Evolutionary conservation across 2,888 invertebrate species (phyloP), one percentile per base, ranked within the genome.

Genomic region (Galerucella calmariensis): DNA sequence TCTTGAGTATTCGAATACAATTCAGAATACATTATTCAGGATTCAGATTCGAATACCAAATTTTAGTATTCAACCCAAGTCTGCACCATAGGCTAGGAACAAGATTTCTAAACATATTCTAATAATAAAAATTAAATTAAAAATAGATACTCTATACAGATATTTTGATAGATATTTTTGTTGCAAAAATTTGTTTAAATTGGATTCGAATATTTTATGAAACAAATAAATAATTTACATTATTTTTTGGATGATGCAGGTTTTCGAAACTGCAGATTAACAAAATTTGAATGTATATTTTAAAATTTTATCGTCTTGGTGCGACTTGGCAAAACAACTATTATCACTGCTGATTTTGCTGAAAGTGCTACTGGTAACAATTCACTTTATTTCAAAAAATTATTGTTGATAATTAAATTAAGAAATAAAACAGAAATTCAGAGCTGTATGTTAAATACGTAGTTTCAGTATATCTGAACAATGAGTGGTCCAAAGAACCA

Each of bases 301-400:
- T 56, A 20, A 56, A 16, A 56, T 10, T 56, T 48, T 48, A 48
- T 48, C 48, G 12, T 14, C 4, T 48, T 48, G 14, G 14, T 56
- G 16, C 20, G 16, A 56, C 16, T 16, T 56, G 11, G 56, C 62
- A 62, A 35, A 62, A 62, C 62, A 62, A 62, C 27, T 35, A 41
- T 62, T 62, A 62, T 62, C 62, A 41, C 16, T 62, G 62, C 62
- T 62, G 62, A 62, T 62, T 62, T 62, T 62, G 62, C 62, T 62
- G 4, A 61, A 12, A n/a, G 2, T 56, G 16, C 16, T 10, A 20
- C 56, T 20, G 56, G 10, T 16, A 16, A 6, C 6, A 16, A 20
- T 2, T 56, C 20, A 20, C n/a, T 56, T 20, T 56, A 0, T 56
- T 20, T 56, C 16, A 20, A 16, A 56, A 56, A 56, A 56, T 56